Evolutionary conservation across 2,888 invertebrate genomes (phyloP).

Genomic region (Neocrepidodera transversa): DNA sequence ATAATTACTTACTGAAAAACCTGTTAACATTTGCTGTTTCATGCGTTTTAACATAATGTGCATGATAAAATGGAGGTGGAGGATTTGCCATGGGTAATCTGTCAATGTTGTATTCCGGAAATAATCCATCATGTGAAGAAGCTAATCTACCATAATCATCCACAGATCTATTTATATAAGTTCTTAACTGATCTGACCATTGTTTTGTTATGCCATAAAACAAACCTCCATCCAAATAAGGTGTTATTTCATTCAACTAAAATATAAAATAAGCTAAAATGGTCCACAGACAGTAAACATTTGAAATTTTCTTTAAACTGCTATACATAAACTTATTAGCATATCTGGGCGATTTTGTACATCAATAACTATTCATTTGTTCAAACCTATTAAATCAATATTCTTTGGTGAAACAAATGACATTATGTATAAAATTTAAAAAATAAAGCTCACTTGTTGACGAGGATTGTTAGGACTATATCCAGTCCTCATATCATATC

Average conservation of each 20-base stretch:
- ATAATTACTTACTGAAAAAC: slow-evolving; percentile 66
- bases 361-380: too few species aligned
- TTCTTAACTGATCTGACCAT: slow-evolving; percentile 65
- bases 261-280: slow-evolving; percentile 25
- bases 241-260: slow-evolving; percentile 68
- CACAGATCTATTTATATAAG: slow-evolving; percentile 61
- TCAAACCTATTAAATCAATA: too few species aligned
- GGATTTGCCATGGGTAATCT: slow-evolving; percentile 67
- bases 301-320: too few species aligned
- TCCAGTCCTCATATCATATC: slow-evolving; percentile 65
- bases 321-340: too few species aligned
- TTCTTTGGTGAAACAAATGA: too few species aligned
- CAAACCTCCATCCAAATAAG: slow-evolving; percentile 68
- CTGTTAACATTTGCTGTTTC: slow-evolving; percentile 61
- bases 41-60: slow-evolving; percentile 54
- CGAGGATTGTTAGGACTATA: slow-evolving; percentile 67
- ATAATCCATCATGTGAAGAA: slow-evolving; percentile 58
- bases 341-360: too few species aligned
- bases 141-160: slow-evolving; percentile 61
- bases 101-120: slow-evolving; percentile 63
- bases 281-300: too few species aligned
- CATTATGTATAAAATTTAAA: not conserved
- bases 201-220: slow-evolving; percentile 67
- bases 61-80: slow-evolving; percentile 64
- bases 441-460: slow-evolving; percentile 64